A percentile compares a stretch with the other conserved stretches of the same genome.
These are phyloP conservation scores for Ashinkailepas kermadecensis DNA, from an alignment of 2,888 invertebrate species.

Conservation along the genomic window DNA sequence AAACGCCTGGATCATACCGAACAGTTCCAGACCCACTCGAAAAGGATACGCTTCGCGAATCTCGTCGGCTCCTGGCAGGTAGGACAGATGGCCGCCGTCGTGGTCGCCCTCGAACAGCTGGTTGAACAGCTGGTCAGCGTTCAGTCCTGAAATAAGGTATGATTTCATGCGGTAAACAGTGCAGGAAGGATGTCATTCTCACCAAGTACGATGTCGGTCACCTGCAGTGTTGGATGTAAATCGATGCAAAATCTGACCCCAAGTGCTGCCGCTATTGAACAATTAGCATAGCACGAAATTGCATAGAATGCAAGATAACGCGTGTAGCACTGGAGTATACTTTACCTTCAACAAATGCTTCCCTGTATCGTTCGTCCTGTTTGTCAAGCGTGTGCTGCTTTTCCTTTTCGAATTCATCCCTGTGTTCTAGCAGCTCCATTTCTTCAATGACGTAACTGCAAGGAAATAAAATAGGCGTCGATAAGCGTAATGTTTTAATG, in stretches of 20 bases:
- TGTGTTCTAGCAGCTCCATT: background rate
- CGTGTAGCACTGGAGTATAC: too few species aligned
- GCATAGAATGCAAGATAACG: too few species aligned
- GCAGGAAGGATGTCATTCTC: too few species aligned
- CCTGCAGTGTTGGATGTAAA: too few species aligned
- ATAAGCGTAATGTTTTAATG: too few species aligned
- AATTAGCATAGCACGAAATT: too few species aligned
- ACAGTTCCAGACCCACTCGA: too few species aligned
- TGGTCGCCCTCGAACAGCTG: conserved; percentile 82
- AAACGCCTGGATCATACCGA: too few species aligned
- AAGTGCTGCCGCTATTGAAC: too few species aligned
- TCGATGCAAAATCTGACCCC: too few species aligned
- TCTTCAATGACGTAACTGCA: conserved; percentile 42
- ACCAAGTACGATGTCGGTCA: too few species aligned
- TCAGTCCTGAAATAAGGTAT: background rate
- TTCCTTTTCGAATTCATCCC: background rate
- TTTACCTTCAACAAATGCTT: background rate
- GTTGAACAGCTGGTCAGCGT: background rate
- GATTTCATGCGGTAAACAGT: too few species aligned
- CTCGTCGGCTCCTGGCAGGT: conserved; percentile 47
- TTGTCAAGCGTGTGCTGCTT: background rate
- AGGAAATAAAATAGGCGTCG: conserved; percentile 35
- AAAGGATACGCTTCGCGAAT: background rate
- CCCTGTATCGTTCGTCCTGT: background rate
- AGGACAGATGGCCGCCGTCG: conserved; percentile 82